phyloP scores from a whole-genome alignment of 2,113 vertebrate species.

The Origma solitaria region DNA sequence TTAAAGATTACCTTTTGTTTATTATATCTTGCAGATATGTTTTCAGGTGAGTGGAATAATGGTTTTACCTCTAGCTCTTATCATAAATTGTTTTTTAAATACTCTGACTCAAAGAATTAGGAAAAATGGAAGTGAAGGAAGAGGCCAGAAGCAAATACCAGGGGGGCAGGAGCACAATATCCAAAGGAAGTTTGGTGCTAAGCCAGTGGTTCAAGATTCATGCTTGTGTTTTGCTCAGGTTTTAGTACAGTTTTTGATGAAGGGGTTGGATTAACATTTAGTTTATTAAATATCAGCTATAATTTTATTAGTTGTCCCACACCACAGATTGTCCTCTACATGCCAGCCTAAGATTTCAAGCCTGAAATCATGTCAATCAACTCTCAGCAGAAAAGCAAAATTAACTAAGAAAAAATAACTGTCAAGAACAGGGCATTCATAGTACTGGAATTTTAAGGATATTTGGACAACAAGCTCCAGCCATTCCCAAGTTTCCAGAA shows the following conservation, averaged over 20 bases:
- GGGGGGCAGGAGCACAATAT: neutral
- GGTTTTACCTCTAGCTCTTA: neutral
- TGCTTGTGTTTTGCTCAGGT: neutral
- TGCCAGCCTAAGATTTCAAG: neutral
- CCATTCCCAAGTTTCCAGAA: neutral
- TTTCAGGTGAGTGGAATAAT: neutral
- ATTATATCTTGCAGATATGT: neutral
- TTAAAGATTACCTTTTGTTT: neutral
- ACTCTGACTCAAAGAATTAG: neutral
- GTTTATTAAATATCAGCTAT: neutral
- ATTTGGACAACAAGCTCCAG: neutral
- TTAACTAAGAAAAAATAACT: neutral
- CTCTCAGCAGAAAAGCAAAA: neutral
- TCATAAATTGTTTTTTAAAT: neutral
- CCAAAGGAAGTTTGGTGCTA: neutral
- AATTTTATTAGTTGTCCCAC: neutral
- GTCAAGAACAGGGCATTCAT: neutral
- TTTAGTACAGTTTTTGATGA: neutral
- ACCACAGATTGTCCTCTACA: neutral
- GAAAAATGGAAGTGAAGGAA: neutral
- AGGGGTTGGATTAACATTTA: neutral
- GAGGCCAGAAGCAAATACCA: neutral
- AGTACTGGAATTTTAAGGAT: neutral
- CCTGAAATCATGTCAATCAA: neutral
- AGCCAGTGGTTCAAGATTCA: neutral